phyloP scores from a whole-genome alignment of 2,797 vertebrate species.

The Sebastes trivittatus region DNA sequence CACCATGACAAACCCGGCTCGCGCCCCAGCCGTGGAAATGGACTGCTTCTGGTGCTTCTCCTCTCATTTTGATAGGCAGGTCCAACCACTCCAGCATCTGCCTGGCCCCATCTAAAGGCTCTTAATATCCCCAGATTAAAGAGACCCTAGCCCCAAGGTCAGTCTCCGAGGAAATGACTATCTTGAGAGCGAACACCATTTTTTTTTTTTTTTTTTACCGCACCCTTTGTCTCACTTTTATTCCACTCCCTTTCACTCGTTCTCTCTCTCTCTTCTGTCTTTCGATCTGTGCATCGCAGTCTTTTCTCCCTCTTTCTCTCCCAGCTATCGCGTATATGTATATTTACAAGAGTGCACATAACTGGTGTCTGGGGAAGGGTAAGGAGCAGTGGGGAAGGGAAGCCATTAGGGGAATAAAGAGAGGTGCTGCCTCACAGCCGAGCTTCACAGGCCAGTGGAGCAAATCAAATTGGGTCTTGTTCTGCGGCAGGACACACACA shows the following conservation, averaged over 20 bases:
- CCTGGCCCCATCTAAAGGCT: slow-evolving; percentile 81
- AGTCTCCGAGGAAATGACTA: slow-evolving; percentile 80
- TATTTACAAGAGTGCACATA: slow-evolving; percentile 96
- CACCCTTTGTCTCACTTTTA: slow-evolving; percentile 50
- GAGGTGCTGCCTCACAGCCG: slow-evolving; percentile 90
- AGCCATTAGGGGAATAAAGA: slow-evolving; percentile 94
- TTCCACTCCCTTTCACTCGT: slow-evolving; percentile 35
- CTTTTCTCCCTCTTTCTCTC: slow-evolving; percentile 24
- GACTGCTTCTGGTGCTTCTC: slow-evolving; percentile 72
- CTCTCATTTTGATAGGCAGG: slow-evolving; percentile 83
- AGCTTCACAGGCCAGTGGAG: slow-evolving; percentile 97
- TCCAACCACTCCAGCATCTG: slow-evolving; percentile 83
- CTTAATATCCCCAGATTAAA: slow-evolving; percentile 87
- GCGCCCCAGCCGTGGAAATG: slow-evolving; percentile 75
- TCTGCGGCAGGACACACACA: slow-evolving; percentile 58
- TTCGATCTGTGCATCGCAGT: slow-evolving; percentile 27
- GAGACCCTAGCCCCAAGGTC: slow-evolving; percentile 88
- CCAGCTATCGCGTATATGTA: slow-evolving; percentile 85
- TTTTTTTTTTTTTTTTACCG: not conserved
- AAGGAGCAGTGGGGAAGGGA: slow-evolving; percentile 83
- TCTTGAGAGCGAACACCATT: not conserved
- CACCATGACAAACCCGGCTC: slow-evolving; percentile 74
- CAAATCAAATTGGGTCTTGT: slow-evolving; percentile 98
- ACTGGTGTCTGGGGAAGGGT: slow-evolving; percentile 90
- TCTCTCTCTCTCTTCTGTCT: slow-evolving; percentile 22